phyloP scores from a whole-genome alignment of 2,113 vertebrate genomes.

The Pterocles burchelli region DNA sequence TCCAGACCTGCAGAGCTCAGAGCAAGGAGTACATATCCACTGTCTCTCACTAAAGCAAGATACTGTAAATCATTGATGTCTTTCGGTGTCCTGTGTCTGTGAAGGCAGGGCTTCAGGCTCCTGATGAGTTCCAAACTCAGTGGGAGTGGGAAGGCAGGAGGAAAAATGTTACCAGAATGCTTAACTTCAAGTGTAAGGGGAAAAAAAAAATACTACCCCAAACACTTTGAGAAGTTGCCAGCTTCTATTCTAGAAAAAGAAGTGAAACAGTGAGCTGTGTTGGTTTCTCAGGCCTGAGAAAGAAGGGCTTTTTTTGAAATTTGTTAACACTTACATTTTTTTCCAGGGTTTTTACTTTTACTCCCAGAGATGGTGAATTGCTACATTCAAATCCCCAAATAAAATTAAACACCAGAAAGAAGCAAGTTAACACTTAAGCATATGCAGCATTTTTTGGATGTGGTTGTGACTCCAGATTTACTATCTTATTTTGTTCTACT shows the following conservation, averaged over 20 bases:
- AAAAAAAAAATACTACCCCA: background rate
- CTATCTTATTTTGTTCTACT: background rate
- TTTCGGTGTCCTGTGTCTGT: background rate
- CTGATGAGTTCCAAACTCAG: fast-evolving
- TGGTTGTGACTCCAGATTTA: background rate
- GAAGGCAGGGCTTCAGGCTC: background rate
- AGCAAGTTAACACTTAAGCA: background rate
- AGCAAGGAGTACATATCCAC: background rate
- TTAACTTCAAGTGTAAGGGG: background rate
- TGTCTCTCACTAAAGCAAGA: background rate
- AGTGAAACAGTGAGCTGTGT: background rate
- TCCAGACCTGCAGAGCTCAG: background rate
- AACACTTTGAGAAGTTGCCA: background rate
- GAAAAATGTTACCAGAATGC: background rate
- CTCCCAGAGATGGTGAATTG: background rate
- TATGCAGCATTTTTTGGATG: background rate
- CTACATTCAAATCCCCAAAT: background rate
- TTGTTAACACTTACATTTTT: background rate
- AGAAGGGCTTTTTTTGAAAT: background rate
- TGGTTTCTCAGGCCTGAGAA: conserved; percentile 9
- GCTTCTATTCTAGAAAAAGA: background rate
- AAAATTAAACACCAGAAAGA: background rate
- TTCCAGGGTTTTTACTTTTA: background rate
- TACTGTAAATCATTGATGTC: background rate
- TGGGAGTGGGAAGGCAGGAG: background rate